Evolutionary conservation across 1,140 invertebrate genomes (phyloP).

Genomic region (Scylla paramamosain): DNA sequence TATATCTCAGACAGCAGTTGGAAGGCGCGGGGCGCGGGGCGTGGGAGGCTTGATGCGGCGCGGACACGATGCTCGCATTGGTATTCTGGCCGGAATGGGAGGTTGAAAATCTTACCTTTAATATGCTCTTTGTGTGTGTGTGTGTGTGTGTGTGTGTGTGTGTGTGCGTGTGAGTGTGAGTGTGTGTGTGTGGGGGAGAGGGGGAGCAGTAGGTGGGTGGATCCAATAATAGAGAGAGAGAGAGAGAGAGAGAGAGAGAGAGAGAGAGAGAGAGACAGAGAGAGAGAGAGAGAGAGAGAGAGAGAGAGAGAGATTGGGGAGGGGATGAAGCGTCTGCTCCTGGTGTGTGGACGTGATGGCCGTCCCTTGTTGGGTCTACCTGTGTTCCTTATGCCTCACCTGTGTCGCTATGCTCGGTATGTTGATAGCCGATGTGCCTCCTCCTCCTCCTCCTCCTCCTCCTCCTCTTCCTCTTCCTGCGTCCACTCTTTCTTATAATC

Average conservation of each 20-base stretch:
- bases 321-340: not conserved
- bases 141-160: conserved; percentile 20
- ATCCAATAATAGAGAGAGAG: too few relatives aligned
- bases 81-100: not conserved
- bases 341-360: not conserved
- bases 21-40: not conserved
- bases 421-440: not conserved
- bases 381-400: conserved; percentile 20
- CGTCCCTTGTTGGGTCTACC: not conserved
- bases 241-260: not conserved
- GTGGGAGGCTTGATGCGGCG: conserved; percentile 7
- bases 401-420: not conserved
- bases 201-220: too few relatives aligned
- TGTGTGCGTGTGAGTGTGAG: not conserved
- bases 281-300: too few relatives aligned
- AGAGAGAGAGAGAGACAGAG: not conserved
- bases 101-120: conserved; percentile 12
- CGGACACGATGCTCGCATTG: not conserved
- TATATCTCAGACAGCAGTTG: conserved; percentile 13
- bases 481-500: not conserved
- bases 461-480: not conserved
- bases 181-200: not conserved
- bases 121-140: not conserved
- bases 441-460: not conserved
- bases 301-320: not conserved